phyloP scores from a whole-genome alignment of 1,140 invertebrate species.

The Steinernema feltiae region DNA sequence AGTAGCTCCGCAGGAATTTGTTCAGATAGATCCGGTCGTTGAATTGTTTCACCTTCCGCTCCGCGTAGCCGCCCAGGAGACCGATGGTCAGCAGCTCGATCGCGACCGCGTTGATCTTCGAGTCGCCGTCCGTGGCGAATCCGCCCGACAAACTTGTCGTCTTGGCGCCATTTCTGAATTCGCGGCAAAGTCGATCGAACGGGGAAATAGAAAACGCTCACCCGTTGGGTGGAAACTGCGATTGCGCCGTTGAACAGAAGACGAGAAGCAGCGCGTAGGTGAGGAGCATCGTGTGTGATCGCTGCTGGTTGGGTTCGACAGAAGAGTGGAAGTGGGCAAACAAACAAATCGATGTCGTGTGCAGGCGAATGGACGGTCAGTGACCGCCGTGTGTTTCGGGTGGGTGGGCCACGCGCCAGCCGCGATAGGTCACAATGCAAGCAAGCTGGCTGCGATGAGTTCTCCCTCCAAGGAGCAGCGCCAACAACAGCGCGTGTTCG shows the following conservation, averaged over 20 bases:
- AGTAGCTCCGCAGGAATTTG: conserved; percentile 49
- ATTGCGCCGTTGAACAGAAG: conserved; percentile 21
- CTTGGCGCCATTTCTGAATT: neutral
- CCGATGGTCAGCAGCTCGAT: conserved; percentile 46
- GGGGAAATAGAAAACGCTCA: conserved; percentile 11
- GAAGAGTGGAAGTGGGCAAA: conserved; percentile 1
- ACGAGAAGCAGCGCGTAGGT: neutral
- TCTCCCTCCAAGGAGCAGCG: no score
- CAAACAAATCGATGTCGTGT: neutral
- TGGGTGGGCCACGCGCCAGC: neutral
- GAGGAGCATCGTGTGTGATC: neutral
- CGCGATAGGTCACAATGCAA: no score
- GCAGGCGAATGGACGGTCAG: neutral
- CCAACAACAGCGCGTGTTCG: no score
- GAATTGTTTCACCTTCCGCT: conserved; percentile 53
- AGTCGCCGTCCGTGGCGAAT: conserved; percentile 46
- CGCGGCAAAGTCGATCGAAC: neutral
- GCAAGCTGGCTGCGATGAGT: no score
- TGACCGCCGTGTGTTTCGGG: neutral
- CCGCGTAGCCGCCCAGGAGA: no score
- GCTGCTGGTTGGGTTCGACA: no score
- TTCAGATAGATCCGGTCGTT: conserved; percentile 55
- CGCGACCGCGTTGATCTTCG: conserved; percentile 44
- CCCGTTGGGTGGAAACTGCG: conserved; percentile 33
- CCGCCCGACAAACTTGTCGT: conserved; percentile 36